Percentiles rank a stretch among this genome's conserved stretches.
Conservation (phyloP, 2,797 vertebrate species). For the Schizothorax lantsangensis region DNA sequence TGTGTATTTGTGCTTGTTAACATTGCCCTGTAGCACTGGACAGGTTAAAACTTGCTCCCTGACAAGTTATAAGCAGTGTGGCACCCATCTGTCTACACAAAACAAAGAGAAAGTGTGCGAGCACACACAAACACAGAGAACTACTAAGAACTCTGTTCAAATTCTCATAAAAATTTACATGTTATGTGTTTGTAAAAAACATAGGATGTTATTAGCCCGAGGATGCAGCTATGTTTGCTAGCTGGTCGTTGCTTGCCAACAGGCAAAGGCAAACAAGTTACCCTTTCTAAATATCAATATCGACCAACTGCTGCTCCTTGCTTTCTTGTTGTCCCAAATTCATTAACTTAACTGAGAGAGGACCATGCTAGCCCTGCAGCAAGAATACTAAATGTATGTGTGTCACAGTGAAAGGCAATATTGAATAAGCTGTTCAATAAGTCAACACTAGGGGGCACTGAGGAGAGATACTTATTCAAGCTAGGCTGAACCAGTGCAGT, state of each 20-base stretch:
- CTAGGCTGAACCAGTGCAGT: background rate
- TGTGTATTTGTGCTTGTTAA: constrained; percentile 49
- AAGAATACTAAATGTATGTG: background rate
- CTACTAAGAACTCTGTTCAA: constrained; percentile 19
- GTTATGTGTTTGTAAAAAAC: background rate
- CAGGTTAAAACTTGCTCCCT: constrained; percentile 56
- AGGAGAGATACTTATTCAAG: constrained; percentile 37
- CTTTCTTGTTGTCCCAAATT: constrained; percentile 27
- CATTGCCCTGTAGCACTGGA: constrained; percentile 42
- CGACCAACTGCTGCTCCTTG: constrained; percentile 68
- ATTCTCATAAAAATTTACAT: background rate
- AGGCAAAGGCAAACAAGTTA: constrained; percentile 61
- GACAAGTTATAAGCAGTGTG: constrained; percentile 42
- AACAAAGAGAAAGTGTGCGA: constrained; percentile 37
- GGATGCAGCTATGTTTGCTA: constrained; percentile 57
- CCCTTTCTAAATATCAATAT: constrained; percentile 82
- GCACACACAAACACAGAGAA: constrained; percentile 43
- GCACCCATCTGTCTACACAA: constrained; percentile 49
- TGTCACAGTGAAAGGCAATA: background rate
- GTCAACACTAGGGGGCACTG: constrained; percentile 72
- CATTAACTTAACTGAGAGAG: background rate
- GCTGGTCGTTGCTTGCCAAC: constrained; percentile 68
- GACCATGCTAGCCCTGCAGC: background rate
- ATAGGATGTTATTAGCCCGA: constrained; percentile 60
- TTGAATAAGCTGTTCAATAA: background rate